These are phyloP conservation scores for Glaucomys volans DNA, from an alignment of 2,113 vertebrate species.

Conservation along the genomic window DNA sequence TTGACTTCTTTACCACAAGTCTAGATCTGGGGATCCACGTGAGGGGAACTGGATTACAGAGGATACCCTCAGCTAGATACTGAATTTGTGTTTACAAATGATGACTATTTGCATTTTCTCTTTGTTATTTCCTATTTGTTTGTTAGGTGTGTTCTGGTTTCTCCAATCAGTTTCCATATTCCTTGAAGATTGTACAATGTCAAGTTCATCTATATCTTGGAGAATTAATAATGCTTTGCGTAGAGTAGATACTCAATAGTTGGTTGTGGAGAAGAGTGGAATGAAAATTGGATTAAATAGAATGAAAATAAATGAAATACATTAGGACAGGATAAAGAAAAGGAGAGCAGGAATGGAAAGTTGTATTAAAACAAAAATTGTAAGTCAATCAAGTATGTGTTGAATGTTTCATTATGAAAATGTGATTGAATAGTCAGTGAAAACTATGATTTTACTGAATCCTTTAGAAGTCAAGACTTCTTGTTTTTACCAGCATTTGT, in stretches of 20 bases:
- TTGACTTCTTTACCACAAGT: conserved; percentile 37
- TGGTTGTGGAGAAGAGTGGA: conserved; percentile 10
- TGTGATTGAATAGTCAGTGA: background rate
- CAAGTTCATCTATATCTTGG: background rate
- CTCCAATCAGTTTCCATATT: background rate
- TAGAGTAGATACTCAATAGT: background rate
- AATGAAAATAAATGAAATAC: background rate
- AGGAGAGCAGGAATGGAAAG: background rate
- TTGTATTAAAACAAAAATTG: conserved; percentile 18
- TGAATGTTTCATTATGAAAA: conserved; percentile 24
- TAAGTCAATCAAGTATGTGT: background rate
- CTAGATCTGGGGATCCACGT: background rate
- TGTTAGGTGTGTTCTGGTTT: background rate
- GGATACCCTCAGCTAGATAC: background rate
- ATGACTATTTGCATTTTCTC: background rate
- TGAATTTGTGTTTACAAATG: background rate
- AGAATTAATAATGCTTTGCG: conserved; percentile 7
- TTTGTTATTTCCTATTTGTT: background rate
- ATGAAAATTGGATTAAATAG: background rate
- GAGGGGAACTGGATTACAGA: background rate
- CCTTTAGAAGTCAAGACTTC: background rate
- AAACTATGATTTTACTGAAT: background rate
- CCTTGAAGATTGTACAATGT: conserved; percentile 10
- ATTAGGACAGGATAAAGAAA: background rate
- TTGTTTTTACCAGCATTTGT: background rate